Evolutionary conservation across 2,113 vertebrate genomes (phyloP).

Genomic region (Dissostichus mawsoni): DNA sequence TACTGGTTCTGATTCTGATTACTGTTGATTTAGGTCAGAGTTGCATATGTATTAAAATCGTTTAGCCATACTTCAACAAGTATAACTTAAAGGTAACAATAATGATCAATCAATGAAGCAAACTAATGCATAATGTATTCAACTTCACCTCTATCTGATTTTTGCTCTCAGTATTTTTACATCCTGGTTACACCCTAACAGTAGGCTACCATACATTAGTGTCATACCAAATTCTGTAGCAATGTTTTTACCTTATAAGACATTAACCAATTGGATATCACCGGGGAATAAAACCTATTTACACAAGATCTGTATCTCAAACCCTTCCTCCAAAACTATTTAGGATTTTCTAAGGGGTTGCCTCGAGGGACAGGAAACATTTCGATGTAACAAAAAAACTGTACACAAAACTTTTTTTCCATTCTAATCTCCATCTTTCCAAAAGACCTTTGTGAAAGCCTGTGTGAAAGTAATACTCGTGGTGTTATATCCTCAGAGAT

Average conservation of each 20-base stretch:
- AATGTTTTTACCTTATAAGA: not conserved
- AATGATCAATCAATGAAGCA: not conserved
- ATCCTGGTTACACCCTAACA: not conserved
- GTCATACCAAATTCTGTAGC: not conserved
- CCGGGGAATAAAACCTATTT: not conserved
- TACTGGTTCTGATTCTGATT: too few species aligned
- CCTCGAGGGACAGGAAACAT: not conserved
- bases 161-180: not conserved
- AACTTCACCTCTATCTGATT: not conserved
- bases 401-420: not conserved
- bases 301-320: not conserved
- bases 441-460: not conserved
- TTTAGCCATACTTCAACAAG: not conserved
- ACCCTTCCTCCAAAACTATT: not conserved
- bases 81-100: not conserved
- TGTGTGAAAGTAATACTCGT: too few species aligned
- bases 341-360: constrained; percentile 6
- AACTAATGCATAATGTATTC: not conserved
- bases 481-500: too few species aligned
- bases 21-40: not conserved
- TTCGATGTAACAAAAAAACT: too few species aligned
- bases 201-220: not conserved
- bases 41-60: not conserved
- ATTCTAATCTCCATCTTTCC: constrained; percentile 7
- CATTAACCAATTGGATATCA: not conserved